These are phyloP conservation scores for Gryllus bimaculatus DNA, from an alignment of 1,140 invertebrate species.

Conservation along the genomic window DNA sequence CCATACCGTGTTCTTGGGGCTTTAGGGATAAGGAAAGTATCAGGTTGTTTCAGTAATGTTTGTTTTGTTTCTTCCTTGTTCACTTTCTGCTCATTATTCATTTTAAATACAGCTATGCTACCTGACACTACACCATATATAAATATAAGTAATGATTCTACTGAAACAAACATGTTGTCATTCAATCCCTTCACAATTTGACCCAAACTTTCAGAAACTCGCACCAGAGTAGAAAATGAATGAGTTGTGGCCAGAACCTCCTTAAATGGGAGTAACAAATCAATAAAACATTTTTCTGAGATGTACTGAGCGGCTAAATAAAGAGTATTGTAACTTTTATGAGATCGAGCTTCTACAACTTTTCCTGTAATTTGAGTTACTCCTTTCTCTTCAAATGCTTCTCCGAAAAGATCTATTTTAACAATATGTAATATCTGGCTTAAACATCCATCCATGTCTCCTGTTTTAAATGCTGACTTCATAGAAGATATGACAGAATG, in stretches of 20 bases:
- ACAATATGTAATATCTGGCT: conserved; percentile 70
- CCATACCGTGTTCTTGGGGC: conserved; percentile 55
- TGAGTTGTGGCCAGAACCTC: conserved; percentile 63
- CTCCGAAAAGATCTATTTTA: conserved; percentile 79
- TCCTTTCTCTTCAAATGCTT: conserved; percentile 84
- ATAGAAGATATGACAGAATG: conserved; percentile 70
- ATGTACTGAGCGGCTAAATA: conserved; percentile 72
- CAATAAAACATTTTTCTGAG: conserved; percentile 61
- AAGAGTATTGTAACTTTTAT: conserved; percentile 83
- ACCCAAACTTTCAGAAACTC: conserved; percentile 68
- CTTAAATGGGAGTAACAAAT: conserved; percentile 74
- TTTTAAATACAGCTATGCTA: conserved; percentile 57
- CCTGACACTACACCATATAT: conserved; percentile 70
- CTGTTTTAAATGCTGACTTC: conserved; percentile 50
- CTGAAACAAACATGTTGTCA: conserved; percentile 63
- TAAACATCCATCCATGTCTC: conserved; percentile 69
- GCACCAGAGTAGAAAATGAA: conserved; percentile 69
- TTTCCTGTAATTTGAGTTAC: conserved; percentile 72
- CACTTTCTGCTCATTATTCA: conserved; percentile 31
- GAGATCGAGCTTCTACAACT: conserved; percentile 65
- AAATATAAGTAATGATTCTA: conserved; percentile 68
- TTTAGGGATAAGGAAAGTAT: conserved; percentile 58
- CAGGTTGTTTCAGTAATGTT: conserved; percentile 38
- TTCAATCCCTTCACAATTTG: conserved; percentile 69
- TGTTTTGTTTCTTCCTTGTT: conserved; percentile 41